Evolutionary conservation across 2,113 vertebrate genomes (phyloP), one percentile per base, ranked within the genome.

Genomic region (Tapirus terrestris): DNA sequence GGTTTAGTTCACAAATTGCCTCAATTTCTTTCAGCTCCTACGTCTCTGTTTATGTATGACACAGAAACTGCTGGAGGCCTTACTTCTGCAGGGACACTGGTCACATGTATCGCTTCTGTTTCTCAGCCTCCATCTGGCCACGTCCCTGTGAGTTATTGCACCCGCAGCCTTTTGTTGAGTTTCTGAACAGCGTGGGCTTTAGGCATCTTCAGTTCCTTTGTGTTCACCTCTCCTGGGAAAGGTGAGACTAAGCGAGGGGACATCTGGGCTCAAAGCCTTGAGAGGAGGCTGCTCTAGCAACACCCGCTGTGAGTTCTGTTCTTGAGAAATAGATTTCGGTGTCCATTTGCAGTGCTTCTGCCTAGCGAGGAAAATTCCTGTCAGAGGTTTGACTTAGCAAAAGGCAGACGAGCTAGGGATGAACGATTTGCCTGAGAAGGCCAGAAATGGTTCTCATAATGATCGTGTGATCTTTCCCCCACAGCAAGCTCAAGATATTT

Each of bases 71-170:
- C 5, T 0, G 1, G 17, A 10, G 43, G 11, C 83, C 70, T 33
- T 5, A 3, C 20, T 33, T 27, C 11, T 7, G 63, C 67, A 48
- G n/a, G 58, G 68, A 27, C 31, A 1, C 20, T 20, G 11, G 17
- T 25, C 39, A 3, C 20, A 23, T 14, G 56, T 5, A 18, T 51
- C 21, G 1, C 31, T 43, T 36, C 65, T 53, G 21, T 21, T 29
- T 43, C 60, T 33, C 36, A 14, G 43, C 39, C 33, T 60, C 56
- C 9, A 1, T 75, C 39, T 33, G 33, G 45, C 75, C 13, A 0
- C 10, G 7, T 12, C 48, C 39, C 16, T 7, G 2, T 3, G 56
- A 25, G 21, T 39, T 1, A 2, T 56, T 0, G 3, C n/a, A 16
- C 11, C 36, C 56, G 67, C 6, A 4, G 45, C 39, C 1, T 4